Evolutionary conservation across 2,113 vertebrate species (phyloP).

Genomic region (Sorex fumeus): DNA sequence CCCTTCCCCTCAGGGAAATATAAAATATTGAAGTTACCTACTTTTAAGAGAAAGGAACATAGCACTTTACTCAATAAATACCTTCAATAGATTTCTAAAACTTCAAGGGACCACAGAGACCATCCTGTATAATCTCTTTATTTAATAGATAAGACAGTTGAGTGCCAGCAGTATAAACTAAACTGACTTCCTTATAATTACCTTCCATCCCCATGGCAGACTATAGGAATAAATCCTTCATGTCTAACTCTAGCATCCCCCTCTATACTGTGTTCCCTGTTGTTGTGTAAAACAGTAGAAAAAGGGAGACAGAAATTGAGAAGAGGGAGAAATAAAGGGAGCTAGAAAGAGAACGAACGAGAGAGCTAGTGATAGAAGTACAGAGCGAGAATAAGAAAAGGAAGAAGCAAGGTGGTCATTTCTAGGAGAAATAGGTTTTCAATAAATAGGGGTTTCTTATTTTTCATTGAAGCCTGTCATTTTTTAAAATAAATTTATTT

Average conservation of each 20-base stretch:
- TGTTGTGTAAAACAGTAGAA: conserved; percentile 6
- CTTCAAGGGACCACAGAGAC: conserved; percentile 74
- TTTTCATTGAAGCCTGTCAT: not conserved
- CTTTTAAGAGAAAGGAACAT: conserved; percentile 75
- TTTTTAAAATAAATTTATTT: too few relatives aligned
- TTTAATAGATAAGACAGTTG: conserved; percentile 68
- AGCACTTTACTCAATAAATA: conserved; percentile 76
- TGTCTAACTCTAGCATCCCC: conserved; percentile 50
- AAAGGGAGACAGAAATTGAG: conserved; percentile 23
- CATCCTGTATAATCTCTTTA: conserved; percentile 65
- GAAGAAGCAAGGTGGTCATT: conserved; percentile 47
- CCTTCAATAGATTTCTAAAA: conserved; percentile 73
- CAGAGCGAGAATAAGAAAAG: not conserved
- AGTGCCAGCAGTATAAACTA: conserved; percentile 61
- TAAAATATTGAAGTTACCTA: conserved; percentile 78
- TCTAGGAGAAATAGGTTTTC: not conserved
- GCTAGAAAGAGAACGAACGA: not conserved
- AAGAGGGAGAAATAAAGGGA: conserved; percentile 17
- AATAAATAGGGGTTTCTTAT: conserved; percentile 22
- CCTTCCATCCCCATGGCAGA: conserved; percentile 1
- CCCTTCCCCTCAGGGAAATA: conserved; percentile 67
- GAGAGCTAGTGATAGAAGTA: not conserved
- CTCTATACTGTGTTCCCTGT: not conserved
- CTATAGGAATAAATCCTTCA: conserved; percentile 33
- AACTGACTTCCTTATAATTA: conserved; percentile 54